Conservation (phyloP, 92 coral and sea anemone genomes). For the Metridium senile region DNA sequence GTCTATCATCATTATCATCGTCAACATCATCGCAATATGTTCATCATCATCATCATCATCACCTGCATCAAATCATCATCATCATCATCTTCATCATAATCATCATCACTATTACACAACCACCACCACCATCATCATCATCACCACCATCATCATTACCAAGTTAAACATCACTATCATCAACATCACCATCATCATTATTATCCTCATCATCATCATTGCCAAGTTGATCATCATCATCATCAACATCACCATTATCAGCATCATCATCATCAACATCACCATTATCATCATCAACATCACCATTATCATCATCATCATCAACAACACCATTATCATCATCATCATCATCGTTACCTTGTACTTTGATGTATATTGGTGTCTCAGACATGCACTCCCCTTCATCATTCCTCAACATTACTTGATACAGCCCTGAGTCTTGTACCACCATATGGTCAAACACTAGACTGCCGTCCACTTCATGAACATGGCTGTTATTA, state of each 20-base stretch:
- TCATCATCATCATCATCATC: too few species aligned
- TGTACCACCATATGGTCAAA: not conserved
- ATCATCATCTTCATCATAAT: too few species aligned
- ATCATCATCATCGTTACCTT: conserved; percentile 15
- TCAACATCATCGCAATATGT: too few species aligned
- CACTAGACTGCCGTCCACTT: conserved; percentile 23
- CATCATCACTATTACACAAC: too few species aligned
- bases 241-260: not conserved
- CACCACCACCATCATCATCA: too few species aligned
- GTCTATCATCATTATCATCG: too few species aligned
- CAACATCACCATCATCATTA: not conserved
- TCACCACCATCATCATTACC: not conserved
- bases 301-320: not conserved
- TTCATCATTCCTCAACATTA: conserved; percentile 11
- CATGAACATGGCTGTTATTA: conserved; percentile 6
- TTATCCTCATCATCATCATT: not conserved
- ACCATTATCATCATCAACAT: not conserved
- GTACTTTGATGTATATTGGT: conserved; percentile 15
- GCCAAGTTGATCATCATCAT: not conserved
- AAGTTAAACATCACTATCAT: not conserved
- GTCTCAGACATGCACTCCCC: conserved; percentile 20
- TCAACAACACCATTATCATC: not conserved
- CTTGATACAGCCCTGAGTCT: conserved; percentile 50
- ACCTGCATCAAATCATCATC: too few species aligned
- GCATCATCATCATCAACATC: not conserved